Evolutionary conservation across 64 coral and sea anemone genomes (phyloP).

Genomic region (Pachyseris speciosa): DNA sequence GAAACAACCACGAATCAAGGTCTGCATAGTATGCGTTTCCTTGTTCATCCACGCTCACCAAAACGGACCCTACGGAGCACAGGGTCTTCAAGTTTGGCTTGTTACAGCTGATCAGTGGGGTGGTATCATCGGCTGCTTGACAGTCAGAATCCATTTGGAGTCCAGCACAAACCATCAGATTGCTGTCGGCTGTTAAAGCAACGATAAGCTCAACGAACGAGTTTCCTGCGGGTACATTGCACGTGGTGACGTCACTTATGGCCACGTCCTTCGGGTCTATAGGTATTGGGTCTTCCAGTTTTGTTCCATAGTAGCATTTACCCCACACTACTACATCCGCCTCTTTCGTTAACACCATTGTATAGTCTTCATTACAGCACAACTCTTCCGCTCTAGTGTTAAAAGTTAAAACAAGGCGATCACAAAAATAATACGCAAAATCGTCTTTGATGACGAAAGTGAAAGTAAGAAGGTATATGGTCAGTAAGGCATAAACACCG

Average conservation of each 20-base stretch:
- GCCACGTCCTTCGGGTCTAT: not conserved
- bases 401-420: not conserved
- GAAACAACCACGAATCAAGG: slow-evolving; percentile 9
- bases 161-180: slow-evolving; percentile 68
- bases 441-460: not conserved
- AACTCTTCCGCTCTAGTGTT: slow-evolving; percentile 47
- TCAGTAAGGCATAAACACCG: too few relatives aligned
- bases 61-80: not conserved
- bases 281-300: slow-evolving; percentile 34
- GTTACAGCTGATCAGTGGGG: slow-evolving; percentile 41
- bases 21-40: slow-evolving; percentile 28
- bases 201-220: slow-evolving; percentile 67
- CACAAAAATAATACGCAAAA: not conserved
- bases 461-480: not conserved
- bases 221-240: not conserved
- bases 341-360: slow-evolving; percentile 74
- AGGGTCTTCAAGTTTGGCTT: slow-evolving; percentile 25
- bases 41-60: slow-evolving; percentile 26
- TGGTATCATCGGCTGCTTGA: slow-evolving; percentile 26
- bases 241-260: slow-evolving; percentile 75
- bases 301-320: slow-evolving; percentile 69
- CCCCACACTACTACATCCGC: slow-evolving; percentile 73
- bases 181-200: slow-evolving; percentile 47
- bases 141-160: not conserved
- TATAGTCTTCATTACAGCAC: slow-evolving; percentile 71